Conservation (phyloP, 2,113 vertebrate genomes). For the Camelus bactrianus region DNA sequence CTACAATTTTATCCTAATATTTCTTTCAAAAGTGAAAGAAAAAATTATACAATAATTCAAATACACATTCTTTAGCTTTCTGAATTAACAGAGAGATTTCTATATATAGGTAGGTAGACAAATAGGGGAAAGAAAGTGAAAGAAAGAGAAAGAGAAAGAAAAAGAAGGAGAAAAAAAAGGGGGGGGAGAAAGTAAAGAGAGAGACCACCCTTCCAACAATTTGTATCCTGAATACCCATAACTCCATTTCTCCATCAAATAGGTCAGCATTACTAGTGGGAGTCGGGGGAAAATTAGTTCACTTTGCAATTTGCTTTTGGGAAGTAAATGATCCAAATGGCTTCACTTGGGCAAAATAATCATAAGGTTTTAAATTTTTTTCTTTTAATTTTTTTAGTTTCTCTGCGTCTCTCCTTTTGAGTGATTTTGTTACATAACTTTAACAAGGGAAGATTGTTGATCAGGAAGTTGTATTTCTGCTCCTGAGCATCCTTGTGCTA, state of each 20-base stretch:
- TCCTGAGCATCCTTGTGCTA: neutral
- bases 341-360: slow-evolving; percentile 73
- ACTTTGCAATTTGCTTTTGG: slow-evolving; percentile 62
- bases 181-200: neutral
- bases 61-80: neutral
- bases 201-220: neutral
- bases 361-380: slow-evolving; percentile 51
- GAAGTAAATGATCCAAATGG: slow-evolving; percentile 72
- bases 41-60: neutral
- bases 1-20: neutral
- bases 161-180: neutral
- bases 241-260: neutral
- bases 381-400: neutral
- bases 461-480: slow-evolving; percentile 53
- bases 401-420: slow-evolving; percentile 50
- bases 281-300: neutral
- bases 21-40: neutral
- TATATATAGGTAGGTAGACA: neutral
- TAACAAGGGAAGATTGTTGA: slow-evolving; percentile 66
- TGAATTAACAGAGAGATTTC: neutral
- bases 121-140: neutral
- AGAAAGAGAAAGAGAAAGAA: neutral
- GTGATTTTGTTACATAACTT: slow-evolving; percentile 78
- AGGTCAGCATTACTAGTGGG: slow-evolving; percentile 1
- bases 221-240: neutral